These are phyloP conservation scores for Rhogogaster chlorosoma DNA, from an alignment of 2,888 invertebrate species.

Conservation along the genomic window DNA sequence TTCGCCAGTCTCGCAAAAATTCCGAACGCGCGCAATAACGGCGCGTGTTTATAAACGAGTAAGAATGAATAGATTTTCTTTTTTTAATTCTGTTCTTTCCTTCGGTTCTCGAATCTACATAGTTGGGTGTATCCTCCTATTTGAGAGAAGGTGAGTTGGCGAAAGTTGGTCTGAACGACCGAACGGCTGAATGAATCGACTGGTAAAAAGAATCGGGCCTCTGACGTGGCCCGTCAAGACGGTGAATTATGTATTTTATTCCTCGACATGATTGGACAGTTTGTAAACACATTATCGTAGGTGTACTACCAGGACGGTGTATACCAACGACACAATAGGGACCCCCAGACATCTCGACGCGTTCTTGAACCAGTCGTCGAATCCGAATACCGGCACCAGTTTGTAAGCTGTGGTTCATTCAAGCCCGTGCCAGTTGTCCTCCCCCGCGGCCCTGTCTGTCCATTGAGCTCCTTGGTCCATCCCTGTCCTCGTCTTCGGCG, in stretches of 20 bases:
- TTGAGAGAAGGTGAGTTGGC: slow-evolving; percentile 40
- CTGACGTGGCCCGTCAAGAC: slow-evolving; percentile 36
- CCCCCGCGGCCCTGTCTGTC: slow-evolving; percentile 38
- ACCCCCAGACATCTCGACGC: slow-evolving; percentile 49
- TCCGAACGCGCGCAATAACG: neutral
- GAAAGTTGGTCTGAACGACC: neutral
- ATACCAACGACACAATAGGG: slow-evolving; percentile 49
- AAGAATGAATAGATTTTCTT: neutral
- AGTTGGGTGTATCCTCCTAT: slow-evolving; percentile 8
- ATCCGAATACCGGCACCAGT: slow-evolving; percentile 49
- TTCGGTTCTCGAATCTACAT: neutral
- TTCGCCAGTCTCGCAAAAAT: slow-evolving; percentile 9
- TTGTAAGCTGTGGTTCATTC: slow-evolving; percentile 55
- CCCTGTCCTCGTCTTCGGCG: slow-evolving; percentile 50
- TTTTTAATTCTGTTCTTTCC: neutral
- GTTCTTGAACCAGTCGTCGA: slow-evolving; percentile 34
- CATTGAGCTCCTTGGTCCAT: slow-evolving; percentile 46
- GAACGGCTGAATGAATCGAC: slow-evolving; percentile 31
- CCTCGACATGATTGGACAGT: slow-evolving; percentile 70
- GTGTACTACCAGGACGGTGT: slow-evolving; percentile 61
- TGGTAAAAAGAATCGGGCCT: slow-evolving; percentile 19
- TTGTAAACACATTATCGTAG: slow-evolving; percentile 72
- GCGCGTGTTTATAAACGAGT: neutral
- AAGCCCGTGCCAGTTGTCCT: slow-evolving; percentile 44
- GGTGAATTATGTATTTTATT: slow-evolving; percentile 58